Evolutionary conservation across 2,888 invertebrate genomes (phyloP).

Genomic region (Bunonema sp.): DNA sequence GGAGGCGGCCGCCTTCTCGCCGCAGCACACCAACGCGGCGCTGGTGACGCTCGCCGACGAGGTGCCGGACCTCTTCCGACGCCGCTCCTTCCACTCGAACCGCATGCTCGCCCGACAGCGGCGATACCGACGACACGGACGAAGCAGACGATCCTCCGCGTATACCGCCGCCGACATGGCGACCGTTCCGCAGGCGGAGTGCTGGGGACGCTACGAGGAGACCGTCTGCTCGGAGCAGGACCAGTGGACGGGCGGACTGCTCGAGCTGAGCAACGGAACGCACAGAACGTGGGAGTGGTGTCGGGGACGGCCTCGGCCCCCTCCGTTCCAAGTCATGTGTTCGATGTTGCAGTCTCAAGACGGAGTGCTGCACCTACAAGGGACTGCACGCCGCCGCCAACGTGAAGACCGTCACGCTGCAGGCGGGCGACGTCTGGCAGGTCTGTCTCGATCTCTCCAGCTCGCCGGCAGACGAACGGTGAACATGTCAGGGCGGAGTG

Average conservation of each 20-base stretch:
- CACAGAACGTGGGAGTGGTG: slow-evolving; percentile 16
- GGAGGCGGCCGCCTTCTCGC: no score
- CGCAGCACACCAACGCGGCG: no score
- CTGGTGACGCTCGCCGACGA: no score
- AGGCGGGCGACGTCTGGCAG: slow-evolving; percentile 18
- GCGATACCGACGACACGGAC: no score
- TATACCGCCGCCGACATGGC: no score
- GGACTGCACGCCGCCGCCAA: slow-evolving; percentile 15
- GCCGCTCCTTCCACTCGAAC: no score
- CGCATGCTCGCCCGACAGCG: no score
- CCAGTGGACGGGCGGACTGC: slow-evolving; percentile 33
- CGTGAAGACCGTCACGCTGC: slow-evolving; percentile 22
- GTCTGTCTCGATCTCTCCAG: slow-evolving; percentile 6
- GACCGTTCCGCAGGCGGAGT: no score
- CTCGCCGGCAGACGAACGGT: not conserved
- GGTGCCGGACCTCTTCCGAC: no score
- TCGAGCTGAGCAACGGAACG: slow-evolving; percentile 34
- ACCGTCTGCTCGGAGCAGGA: slow-evolving; percentile 20
- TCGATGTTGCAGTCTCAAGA: slow-evolving; percentile 16
- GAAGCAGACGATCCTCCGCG: no score
- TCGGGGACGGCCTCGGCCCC: not conserved
- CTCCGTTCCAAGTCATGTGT: not conserved
- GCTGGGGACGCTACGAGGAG: no score
- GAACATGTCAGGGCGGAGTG: no score
- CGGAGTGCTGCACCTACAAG: slow-evolving; percentile 29